Base-by-base conservation (phyloP, 2,888 invertebrate genomes). In the Heliothis peltigera region DNA sequence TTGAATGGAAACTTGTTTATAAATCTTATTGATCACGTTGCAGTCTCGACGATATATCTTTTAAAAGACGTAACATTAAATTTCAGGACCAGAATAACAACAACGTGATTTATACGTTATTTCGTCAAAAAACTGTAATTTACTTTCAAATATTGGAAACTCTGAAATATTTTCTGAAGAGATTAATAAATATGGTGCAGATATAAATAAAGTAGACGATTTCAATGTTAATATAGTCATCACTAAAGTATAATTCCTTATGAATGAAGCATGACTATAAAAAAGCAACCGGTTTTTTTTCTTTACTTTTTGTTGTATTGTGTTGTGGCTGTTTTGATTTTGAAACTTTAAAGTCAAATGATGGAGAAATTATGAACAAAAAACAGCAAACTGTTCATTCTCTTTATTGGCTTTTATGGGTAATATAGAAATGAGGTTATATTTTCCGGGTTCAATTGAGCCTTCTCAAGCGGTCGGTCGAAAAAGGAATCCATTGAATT, bases 1-100 rank as follows among this genome's bases (percentile, higher is more conserved):
- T 81, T 85, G 79, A 86, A 88, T 83, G 82, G 75, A 82, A 77
- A 75, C 75, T 78, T 84, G 81, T 86, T 84, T 83, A 84, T 84
- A 85, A 84, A 88, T 83, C 76, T 83, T 77, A 74, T 59, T 64
- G 79, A 75, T 84, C 82, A 82, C 81, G 80, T 81, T 80, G 77
- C 75, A 64, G 67, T 69, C 66, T 66, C 59, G 58, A 57, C 67
- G 58, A 77, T 80, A 74, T 78, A 80, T 81, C 78, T 75, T 66
- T 75, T 66, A 42, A 55, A 65, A 56, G 60, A 77, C 69, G 69
- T 66, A 74, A 79, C 67, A 72, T 75, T 75, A 67, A 68, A 68
- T 65, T 68, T 73, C 49, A 60, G 64, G 71, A 69, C 72, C 46
- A 60, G 57, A 75, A 77, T 68, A 80, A 72, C 70, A 78, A 72